Base-by-base conservation (phyloP, 1,140 invertebrate species). In the Dicyema japonicum region DNA sequence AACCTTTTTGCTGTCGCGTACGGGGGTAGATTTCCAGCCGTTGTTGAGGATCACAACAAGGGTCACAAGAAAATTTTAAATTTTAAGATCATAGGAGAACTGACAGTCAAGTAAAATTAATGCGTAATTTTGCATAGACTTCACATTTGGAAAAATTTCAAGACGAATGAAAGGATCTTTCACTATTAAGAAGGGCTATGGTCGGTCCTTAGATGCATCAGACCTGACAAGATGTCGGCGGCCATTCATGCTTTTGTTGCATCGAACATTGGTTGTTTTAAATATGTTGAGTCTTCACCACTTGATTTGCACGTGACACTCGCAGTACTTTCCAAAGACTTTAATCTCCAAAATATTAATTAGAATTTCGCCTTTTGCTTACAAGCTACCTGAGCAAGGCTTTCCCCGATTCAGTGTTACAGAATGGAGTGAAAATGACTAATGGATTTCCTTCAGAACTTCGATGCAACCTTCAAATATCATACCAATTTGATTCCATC, bases 381-480 rank as follows among this genome's bases (percentile, higher is more conserved):
- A 54, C 50, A 11, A 49, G 72, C 24, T 85, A 85, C 44, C 72
- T 76, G 0, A 65, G 65, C 0, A 64, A 68, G 9, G 39, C 71
- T 44, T 88, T 90, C 46, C 76, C 78, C 0, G 69, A 80, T 1
- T 61, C 70, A 19, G 65, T 90, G 14, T 50, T 88, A 15, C 72
- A 88, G 46, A 80, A 76, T 39, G 52, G 57, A 18, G 50, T 88
- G 0, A 90, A 88, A 56, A 82, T 88, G 65, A 80, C 74, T 0
- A 82, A 82, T 46, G 78, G 88, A 48, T 70, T 74, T 1, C 78
- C 78, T 0, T 23, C 15, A 23, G 22, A 47, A 22, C 34, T 54
- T 3, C 37, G 48, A 16, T 51, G 48, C 39, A 80, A 78, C 50
- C 56, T 82, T 33, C 47, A 71, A 28, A 58, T 67, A 5, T 82